Conservation (phyloP, 2,113 vertebrate genomes). For the Salminus brasiliensis region DNA sequence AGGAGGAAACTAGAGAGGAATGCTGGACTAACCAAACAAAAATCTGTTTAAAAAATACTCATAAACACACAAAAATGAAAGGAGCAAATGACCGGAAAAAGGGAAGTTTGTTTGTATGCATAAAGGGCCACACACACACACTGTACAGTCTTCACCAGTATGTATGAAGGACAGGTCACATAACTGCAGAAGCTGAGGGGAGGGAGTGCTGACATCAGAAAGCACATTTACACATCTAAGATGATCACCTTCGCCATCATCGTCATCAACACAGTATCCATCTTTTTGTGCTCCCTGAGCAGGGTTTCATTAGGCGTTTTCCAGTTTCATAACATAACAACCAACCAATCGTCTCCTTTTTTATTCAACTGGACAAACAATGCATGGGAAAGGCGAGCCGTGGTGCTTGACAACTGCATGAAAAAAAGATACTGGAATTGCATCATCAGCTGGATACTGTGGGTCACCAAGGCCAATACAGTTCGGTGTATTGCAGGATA, state of each 20-base stretch:
- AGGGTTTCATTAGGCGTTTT: background rate
- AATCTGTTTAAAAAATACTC: constrained; percentile 48
- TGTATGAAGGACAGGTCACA: background rate
- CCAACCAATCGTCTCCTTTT: background rate
- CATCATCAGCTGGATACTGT: background rate
- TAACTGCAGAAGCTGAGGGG: background rate
- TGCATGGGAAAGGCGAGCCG: background rate
- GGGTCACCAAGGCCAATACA: background rate
- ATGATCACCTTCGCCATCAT: background rate
- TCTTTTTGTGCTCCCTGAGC: background rate
- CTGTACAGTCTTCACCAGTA: constrained; percentile 36
- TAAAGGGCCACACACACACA: constrained; percentile 11
- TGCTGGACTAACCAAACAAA: constrained; percentile 32
- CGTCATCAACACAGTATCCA: constrained; percentile 11
- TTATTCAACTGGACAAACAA: background rate
- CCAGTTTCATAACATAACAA: background rate
- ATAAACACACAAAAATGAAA: constrained; percentile 26
- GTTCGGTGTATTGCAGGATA: background rate
- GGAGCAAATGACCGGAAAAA: background rate
- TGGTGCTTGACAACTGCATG: background rate
- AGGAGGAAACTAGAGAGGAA: background rate
- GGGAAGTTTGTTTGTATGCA: background rate
- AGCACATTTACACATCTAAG: background rate
- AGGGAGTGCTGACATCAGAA: constrained; percentile 28
- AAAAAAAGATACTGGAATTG: background rate